Percentiles rank a stretch among this genome's conserved stretches.
phyloP scores from a whole-genome alignment of 2,113 vertebrate species.

The Laticauda colubrina region DNA sequence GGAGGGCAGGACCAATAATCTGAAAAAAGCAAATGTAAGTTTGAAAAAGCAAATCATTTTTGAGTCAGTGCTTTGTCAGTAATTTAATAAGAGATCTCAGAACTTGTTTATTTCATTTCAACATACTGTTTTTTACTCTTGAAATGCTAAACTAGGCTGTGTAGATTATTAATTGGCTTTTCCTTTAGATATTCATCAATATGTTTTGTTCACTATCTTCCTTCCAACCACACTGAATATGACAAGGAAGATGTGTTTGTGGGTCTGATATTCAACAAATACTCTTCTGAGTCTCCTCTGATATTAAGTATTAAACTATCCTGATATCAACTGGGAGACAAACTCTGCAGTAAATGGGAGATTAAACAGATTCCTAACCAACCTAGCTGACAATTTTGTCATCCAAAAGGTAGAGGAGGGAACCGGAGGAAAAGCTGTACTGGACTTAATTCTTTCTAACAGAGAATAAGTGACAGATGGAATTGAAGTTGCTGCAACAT shows the following conservation, averaged over 20 bases:
- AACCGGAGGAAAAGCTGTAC: no score
- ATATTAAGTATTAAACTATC: no score
- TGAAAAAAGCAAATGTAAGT: neutral
- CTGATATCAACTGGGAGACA: no score
- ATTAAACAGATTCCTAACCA: no score
- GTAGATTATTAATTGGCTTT: neutral
- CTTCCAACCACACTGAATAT: neutral
- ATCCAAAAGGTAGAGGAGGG: no score
- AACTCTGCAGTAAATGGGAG: no score
- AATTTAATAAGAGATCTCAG: neutral
- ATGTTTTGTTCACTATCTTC: neutral
- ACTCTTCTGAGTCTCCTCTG: neutral
- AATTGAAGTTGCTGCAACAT: no score
- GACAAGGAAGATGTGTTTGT: neutral
- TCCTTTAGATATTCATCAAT: neutral
- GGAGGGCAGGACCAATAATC: neutral
- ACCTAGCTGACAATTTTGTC: no score
- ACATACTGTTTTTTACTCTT: neutral
- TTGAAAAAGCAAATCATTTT: conserved; percentile 22
- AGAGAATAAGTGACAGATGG: no score
- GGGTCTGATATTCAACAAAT: neutral
- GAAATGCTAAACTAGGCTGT: neutral
- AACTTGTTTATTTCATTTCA: neutral
- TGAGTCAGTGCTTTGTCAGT: neutral
- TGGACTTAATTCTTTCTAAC: no score